Evolutionary conservation across 2,113 vertebrate species (phyloP).

Genomic region (Zosterops borbonicus): DNA sequence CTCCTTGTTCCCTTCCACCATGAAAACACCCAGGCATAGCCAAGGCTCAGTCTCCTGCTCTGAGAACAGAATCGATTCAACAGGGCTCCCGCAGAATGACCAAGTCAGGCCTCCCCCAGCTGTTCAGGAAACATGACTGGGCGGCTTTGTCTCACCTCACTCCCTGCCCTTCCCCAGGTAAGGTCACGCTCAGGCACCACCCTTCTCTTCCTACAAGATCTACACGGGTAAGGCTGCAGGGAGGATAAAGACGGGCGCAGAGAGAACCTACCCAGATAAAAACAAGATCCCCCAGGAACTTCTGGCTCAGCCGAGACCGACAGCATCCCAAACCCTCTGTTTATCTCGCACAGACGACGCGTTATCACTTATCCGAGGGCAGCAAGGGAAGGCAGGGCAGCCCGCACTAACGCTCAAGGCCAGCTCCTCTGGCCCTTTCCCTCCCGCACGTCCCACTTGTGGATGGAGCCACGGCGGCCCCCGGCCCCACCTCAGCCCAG

Average conservation of each 20-base stretch:
- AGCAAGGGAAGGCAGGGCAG: background rate
- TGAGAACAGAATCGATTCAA: background rate
- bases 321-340: background rate
- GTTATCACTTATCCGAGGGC: background rate
- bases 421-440: background rate
- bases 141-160: background rate
- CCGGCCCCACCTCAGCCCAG: background rate
- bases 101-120: background rate
- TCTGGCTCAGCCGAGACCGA: background rate
- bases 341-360: background rate
- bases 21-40: too few relatives aligned
- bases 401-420: background rate
- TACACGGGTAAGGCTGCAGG: background rate
- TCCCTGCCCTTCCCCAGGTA: background rate
- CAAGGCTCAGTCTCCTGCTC: background rate
- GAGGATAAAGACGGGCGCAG: background rate
- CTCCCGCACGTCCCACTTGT: background rate
- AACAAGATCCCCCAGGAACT: background rate
- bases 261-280: background rate
- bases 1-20: background rate
- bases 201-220: background rate
- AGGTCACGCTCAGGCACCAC: background rate
- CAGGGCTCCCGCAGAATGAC: background rate
- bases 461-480: background rate
- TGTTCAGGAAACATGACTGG: background rate